Conservation (phyloP, 2,113 vertebrate genomes). For the Pristiophorus japonicus region DNA sequence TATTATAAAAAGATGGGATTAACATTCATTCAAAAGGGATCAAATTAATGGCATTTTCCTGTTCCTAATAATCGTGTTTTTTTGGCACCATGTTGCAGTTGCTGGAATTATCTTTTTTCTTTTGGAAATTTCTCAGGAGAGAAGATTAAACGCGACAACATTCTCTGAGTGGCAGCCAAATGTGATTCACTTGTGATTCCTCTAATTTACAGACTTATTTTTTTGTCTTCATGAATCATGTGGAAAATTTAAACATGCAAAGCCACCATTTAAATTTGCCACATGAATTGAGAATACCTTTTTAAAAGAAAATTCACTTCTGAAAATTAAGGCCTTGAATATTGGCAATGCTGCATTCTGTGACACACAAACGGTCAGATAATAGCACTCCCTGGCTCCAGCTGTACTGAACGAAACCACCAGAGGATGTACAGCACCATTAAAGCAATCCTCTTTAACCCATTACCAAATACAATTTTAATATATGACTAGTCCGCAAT, state of each 20-base stretch:
- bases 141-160: neutral
- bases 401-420: neutral
- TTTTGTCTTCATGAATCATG: neutral
- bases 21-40: neutral
- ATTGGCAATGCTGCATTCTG: neutral
- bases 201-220: neutral
- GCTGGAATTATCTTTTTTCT: neutral
- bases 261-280: neutral
- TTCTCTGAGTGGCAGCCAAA: neutral
- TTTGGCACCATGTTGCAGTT: neutral
- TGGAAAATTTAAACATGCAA: neutral
- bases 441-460: neutral
- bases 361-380: too few relatives aligned
- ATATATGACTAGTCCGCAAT: neutral
- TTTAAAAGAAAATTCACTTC: neutral
- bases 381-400: neutral
- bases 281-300: neutral
- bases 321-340: neutral
- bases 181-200: neutral
- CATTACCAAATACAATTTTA: neutral
- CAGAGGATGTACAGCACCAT: neutral
- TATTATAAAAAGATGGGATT: neutral
- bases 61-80: neutral
- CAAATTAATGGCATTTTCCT: neutral
- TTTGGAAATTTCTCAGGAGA: neutral